Evolutionary conservation across 2,888 invertebrate genomes (phyloP).

Genomic region (Ceramica pisi): DNA sequence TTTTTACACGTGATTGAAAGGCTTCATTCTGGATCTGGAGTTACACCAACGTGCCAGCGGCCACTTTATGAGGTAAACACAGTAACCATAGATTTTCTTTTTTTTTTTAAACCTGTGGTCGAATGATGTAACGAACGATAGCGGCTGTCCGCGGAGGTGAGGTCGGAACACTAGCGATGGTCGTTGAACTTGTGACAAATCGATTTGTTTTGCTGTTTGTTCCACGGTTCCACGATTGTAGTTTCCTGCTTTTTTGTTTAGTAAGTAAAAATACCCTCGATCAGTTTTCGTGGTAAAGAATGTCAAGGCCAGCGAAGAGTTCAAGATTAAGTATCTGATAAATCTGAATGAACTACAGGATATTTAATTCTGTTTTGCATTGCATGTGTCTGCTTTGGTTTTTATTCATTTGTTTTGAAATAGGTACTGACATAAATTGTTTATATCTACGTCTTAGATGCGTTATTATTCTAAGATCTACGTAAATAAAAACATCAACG

Average conservation of each 20-base stretch:
- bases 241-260: slow-evolving; percentile 54
- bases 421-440: background rate
- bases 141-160: slow-evolving; percentile 52
- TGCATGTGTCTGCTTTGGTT: background rate
- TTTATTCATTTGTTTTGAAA: background rate
- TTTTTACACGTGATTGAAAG: slow-evolving; percentile 78
- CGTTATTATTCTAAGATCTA: no score
- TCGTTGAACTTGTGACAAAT: slow-evolving; percentile 76
- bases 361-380: background rate
- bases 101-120: slow-evolving; percentile 20
- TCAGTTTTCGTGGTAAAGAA: slow-evolving; percentile 41
- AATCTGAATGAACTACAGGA: background rate
- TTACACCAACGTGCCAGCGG: slow-evolving; percentile 94
- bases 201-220: slow-evolving; percentile 69
- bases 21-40: slow-evolving; percentile 94
- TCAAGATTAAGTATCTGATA: slow-evolving; percentile 8
- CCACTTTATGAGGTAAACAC: slow-evolving; percentile 93
- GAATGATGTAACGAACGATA: slow-evolving; percentile 39
- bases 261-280: slow-evolving; percentile 43
- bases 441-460: background rate
- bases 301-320: slow-evolving; percentile 46
- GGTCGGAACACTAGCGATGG: slow-evolving; percentile 61
- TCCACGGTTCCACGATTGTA: slow-evolving; percentile 61
- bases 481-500: no score
- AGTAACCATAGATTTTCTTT: slow-evolving; percentile 18